Base-by-base conservation (phyloP, 2,113 vertebrate species). In the Mixornis gularis region DNA sequence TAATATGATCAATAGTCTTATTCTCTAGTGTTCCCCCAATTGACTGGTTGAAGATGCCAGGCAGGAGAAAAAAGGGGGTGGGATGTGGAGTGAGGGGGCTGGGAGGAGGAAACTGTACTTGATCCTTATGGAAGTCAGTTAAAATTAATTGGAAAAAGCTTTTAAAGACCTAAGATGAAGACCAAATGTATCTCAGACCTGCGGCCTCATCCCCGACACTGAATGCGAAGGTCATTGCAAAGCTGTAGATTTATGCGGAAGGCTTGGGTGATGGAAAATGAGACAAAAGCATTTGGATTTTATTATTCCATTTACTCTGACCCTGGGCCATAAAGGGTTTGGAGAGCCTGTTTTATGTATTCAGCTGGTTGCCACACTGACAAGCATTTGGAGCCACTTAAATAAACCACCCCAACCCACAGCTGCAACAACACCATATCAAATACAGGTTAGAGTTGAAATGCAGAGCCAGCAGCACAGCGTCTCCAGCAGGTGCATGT, bases 341-440 rank as follows among this genome's bases (percentile, higher is more conserved):
- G 98, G 98, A 98, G 99, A 98, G 98, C 97, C 98, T 99, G 99
- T 98, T 99, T 99, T 99, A 99, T 99, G 99, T 99, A 99, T 99
- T 99, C 99, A 99, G 99, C 99, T 99, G 99, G 98, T 98, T 98
- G 98, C 97, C 98, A 99, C 98, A 98, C 98, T 98, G 98, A 99
- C 98, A 98, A 98, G 98, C 99, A 99, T 99, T 99, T 99, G 98
- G 99, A 99, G 98, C 97, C 98, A 98, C 99, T 99, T 99, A 99
- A 99, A 99, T 98, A 99, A 99, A 98, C 98, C 98, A 98, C 98
- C 98, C 98, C 86, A 97, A 97, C 98, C 97, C 98, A 98, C 99
- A 99, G 99, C 99, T 99, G 99, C 98, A 99, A 98, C 98, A 99
- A 99, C 98, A 99, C 98, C 97, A 94, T 98, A 99, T 99, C 98